Evolutionary conservation across 1,140 invertebrate species (phyloP).

Genomic region (Meteorus sp.): DNA sequence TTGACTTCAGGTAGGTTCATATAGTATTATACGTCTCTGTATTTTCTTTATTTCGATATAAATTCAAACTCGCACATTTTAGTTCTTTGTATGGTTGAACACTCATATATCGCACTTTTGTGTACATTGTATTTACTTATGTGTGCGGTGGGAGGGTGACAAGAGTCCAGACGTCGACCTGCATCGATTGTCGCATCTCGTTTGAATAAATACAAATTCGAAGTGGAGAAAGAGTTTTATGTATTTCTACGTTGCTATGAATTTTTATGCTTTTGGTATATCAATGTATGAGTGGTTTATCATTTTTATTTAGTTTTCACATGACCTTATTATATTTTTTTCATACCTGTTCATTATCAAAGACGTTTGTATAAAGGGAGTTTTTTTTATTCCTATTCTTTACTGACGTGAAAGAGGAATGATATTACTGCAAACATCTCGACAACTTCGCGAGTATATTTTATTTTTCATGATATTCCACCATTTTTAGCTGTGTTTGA

Average conservation of each 20-base stretch:
- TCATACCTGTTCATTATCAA: background rate
- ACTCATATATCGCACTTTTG: background rate
- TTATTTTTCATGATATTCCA: no score
- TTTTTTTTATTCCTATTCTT: no score
- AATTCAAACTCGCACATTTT: background rate
- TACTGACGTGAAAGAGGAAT: no score
- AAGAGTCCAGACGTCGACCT: slow-evolving; percentile 8
- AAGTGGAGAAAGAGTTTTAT: background rate
- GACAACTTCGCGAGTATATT: no score
- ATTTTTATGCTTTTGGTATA: no score
- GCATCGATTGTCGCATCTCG: background rate
- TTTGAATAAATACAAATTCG: background rate
- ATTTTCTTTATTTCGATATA: background rate
- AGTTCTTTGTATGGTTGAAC: background rate
- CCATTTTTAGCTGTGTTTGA: no score
- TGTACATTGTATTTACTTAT: slow-evolving; percentile 3
- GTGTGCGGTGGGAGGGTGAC: background rate
- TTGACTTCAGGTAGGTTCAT: slow-evolving; percentile 7
- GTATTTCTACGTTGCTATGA: background rate
- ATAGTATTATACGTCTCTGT: background rate
- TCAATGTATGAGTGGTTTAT: no score
- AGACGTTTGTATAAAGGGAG: no score
- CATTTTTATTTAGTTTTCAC: no score
- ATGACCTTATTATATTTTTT: slow-evolving; percentile 5
- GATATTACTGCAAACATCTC: no score